Base-by-base conservation (phyloP, 2,113 vertebrate species). In the Anser brachyrhynchus region DNA sequence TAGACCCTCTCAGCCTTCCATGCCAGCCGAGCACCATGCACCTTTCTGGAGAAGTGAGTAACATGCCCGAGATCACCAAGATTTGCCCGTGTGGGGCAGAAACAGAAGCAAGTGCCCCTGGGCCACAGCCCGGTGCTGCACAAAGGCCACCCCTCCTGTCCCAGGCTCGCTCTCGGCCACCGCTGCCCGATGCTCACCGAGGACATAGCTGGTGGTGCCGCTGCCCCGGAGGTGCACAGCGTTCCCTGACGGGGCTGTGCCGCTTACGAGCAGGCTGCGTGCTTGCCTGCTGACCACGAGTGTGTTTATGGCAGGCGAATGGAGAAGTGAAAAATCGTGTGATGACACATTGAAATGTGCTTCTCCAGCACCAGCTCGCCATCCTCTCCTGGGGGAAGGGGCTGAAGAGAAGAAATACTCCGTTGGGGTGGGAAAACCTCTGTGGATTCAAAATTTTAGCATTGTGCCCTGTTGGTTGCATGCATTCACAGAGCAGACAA, bases 171-270 rank as follows among this genome's bases (percentile, higher is more conserved):
- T 19, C 7, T 33, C 43, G 75, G 76, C 44, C 59, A n/a, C 57
- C 21, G 22, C 11, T 21, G 10, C 35, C 57, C 3, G 0, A 41
- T 17, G 93, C 46, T 33, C 39, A 65, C 0, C 0, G 3, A 28
- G 33, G 82, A 72, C 2, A 4, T 1, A 59, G 67, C 37, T 64
- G 82, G 88, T 49, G 31, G 28, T 52, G 69, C 57, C 78, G 52
- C 76, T 75, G 55, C 61, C 51, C 70, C 3, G 3, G 44, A n/a
- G 79, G 37, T n/a, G 49, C 49, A 5, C 0, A 3, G 46, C 3
- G 0, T 9, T 77, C n/a, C 46, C 11, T 6, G 25, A 18, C 31
- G 15, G 41, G 39, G 51, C 35, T 59, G 33, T 19, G 49, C 7
- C 13, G 14, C 41, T 43, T 66, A 80, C 41, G 41, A 75, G 29